Evolutionary conservation across 2,888 invertebrate species (phyloP), one percentile per base, ranked within the genome.

Genomic region (Barypeithes pellucidus): DNA sequence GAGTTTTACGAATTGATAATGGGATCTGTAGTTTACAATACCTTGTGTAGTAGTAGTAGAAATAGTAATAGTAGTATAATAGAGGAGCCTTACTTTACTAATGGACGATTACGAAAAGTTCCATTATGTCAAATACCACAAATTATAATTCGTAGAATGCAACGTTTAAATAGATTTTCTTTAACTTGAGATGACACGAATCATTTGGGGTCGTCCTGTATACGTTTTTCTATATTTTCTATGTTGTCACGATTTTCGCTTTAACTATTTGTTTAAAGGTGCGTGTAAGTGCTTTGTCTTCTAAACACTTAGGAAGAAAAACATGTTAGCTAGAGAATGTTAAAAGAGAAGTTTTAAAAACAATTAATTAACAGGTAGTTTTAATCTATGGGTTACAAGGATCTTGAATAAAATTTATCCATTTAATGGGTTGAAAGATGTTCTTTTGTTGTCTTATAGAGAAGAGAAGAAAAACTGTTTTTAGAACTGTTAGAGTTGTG

Each of bases 351-450:
- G 24, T 60, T 62, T 69, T 52, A 33, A 50, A 41, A 52, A 62
- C 69, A 62, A 69, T 69, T 69, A 69, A 69, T 69, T 69, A 69
- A 69, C 62, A 62, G 69, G 50, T 52, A 62, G 62, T 52, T 52
- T 61, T 29, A 54, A 62, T 69, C 69, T 69, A 69, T 69, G 62
- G 62, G 54, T 41, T 69, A 41, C 69, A 62, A 67, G 33, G 9
- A 69, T 62, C 62, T 69, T 62, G 54, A 69, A 69, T 52, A 69
- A 69, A 69, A 69, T 69, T 69, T 69, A 69, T 41, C 54, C 39
- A 62, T 62, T 62, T 54, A 69, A 69, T 69, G 62, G 62, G 52
- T 69, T 61, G 54, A 54, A 41, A 62, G 43, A 59, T 57, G 45
- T 59, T 67, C 57, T 67, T n/a, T 61, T 60, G 68, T 61, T 29